Conservation (phyloP, 1,140 invertebrate genomes). For the Tenebrio molitor region DNA sequence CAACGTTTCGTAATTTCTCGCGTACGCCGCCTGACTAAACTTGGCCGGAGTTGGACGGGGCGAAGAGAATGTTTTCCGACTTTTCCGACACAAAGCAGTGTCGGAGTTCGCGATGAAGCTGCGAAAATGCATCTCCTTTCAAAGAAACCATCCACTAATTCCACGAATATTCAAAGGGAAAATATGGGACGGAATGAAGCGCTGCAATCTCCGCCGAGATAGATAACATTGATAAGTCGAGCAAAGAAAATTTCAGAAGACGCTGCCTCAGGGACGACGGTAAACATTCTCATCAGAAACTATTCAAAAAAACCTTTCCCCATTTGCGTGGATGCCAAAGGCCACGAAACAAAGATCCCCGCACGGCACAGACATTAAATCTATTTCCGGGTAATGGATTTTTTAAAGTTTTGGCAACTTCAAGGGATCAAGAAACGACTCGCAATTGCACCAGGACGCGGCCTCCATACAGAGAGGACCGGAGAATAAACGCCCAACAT, state of each 20-base stretch:
- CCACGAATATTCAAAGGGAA: conserved; percentile 28
- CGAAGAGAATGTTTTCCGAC: conserved; percentile 12
- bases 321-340: conserved; percentile 37
- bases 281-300: conserved; percentile 46
- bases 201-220: conserved; percentile 46
- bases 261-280: conserved; percentile 29
- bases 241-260: conserved; percentile 44
- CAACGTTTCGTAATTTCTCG: conserved; percentile 45
- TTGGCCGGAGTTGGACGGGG: conserved; percentile 20
- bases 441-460: conserved; percentile 6
- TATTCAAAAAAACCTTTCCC: conserved; percentile 46
- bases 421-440: background rate
- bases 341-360: conserved; percentile 30
- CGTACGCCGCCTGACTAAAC: conserved; percentile 6
- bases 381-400: conserved; percentile 31
- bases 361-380: conserved; percentile 15
- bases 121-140: conserved; percentile 39
- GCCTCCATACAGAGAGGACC: no score
- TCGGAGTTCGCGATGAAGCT: conserved; percentile 11
- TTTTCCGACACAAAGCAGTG: conserved; percentile 14
- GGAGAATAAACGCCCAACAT: no score
- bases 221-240: conserved; percentile 47
- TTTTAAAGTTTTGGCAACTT: conserved; percentile 30
- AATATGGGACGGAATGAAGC: conserved; percentile 31
- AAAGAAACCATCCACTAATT: conserved; percentile 10